Base-by-base conservation (phyloP, 2,888 invertebrate genomes). In the Ichneumoninae sp. region DNA sequence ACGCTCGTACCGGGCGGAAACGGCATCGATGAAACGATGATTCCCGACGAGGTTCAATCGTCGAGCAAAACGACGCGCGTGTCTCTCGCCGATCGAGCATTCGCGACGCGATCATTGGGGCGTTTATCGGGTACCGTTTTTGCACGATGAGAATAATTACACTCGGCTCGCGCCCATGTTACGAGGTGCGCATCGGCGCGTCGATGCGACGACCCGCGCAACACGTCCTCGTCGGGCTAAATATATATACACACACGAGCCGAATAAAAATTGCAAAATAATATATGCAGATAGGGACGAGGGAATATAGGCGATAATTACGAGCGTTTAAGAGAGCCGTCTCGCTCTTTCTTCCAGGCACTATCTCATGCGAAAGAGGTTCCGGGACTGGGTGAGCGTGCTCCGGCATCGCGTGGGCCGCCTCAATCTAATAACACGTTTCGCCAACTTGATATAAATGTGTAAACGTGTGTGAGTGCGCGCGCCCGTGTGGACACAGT, bases 401-500 rank as follows among this genome's bases (percentile, higher is more conserved):
- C 83, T 79, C 76, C 60, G 75, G 76, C 57, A 85, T 88, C 87
- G 91, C 91, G 92, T 92, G 91, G 92, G 91, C 88, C 83, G 90
- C 71, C 85, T 89, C 91, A 89, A 90, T 92, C 90, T 92, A 91
- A 92, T 91, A 90, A 92, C 89, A 92, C 87, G 91, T 91, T 91
- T 89, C 87, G 83, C 85, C 79, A 81, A 76, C 85, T 82, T 82
- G 82, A 77, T 81, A 85, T 71, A 75, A 70, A 52, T 63, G 30
- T 33, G 26, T 1, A 57, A 47, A 57, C 19, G 30, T 30, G 33
- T 70, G 33, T 30, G 36, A 7, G 52, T 60, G 57, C 19, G 57
- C 70, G 30, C 78, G 22, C 66, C 52, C 44, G 47, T 81, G 52
- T 82, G 57, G 71, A 79, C 79, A 71, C 47, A 52, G 63, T 70